phyloP scores from a whole-genome alignment of 2,888 invertebrate genomes.

The Eupeodes latifasciatus region DNA sequence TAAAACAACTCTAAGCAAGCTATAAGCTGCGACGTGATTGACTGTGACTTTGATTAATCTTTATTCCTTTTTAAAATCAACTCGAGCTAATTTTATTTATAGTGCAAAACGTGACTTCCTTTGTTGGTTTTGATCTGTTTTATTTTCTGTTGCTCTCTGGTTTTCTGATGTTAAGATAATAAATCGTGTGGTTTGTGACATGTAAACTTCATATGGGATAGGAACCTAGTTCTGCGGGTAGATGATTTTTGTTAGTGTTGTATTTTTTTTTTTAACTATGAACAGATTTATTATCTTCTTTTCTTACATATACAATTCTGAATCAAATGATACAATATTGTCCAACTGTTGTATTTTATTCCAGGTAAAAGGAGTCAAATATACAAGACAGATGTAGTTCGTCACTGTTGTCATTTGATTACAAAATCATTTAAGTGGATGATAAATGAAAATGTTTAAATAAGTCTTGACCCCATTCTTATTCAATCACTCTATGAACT shows the following conservation, averaged over 20 bases:
- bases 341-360: background rate
- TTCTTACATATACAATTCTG: background rate
- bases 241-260: background rate
- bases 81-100: constrained; percentile 44
- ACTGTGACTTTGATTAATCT: constrained; percentile 35
- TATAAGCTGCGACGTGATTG: constrained; percentile 32
- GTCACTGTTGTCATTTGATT: too few species aligned
- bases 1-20: constrained; percentile 5
- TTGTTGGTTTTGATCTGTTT: constrained; percentile 3
- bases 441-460: too few species aligned
- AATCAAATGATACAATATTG: background rate
- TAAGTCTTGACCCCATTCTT: too few species aligned
- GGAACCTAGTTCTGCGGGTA: background rate
- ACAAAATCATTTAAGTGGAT: too few species aligned
- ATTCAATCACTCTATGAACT: too few species aligned
- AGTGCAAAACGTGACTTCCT: constrained; percentile 36
- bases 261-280: background rate
- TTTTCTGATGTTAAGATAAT: constrained; percentile 13
- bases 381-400: too few species aligned
- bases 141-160: background rate
- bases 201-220: constrained; percentile 8
- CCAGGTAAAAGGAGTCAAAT: background rate
- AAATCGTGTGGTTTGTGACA: constrained; percentile 32
- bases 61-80: constrained; percentile 24
- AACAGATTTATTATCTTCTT: background rate